A percentile compares a stretch with the other conserved stretches of the same genome.
Conservation (phyloP, 2,888 invertebrate species). For the Rotaria sp. region DNA sequence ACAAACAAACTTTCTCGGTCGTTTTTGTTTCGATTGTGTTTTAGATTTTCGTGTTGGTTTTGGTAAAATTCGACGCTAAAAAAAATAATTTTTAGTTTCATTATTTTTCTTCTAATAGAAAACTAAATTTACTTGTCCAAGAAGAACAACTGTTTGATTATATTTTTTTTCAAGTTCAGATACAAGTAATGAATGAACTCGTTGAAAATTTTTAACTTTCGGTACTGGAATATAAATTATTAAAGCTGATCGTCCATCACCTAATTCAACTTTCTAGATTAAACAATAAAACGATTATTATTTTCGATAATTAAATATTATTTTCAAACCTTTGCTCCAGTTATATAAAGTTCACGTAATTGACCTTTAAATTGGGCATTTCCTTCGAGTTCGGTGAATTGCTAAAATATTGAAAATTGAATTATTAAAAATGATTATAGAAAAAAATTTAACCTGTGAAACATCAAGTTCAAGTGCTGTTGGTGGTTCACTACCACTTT, state of each 20-base stretch:
- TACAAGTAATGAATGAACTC: slow-evolving; percentile 88
- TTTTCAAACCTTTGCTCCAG: slow-evolving; percentile 70
- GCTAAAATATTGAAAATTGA: background rate
- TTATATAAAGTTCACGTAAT: slow-evolving; percentile 82
- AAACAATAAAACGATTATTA: background rate
- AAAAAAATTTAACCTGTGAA: background rate
- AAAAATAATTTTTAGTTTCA: slow-evolving; percentile 18
- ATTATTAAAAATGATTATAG: background rate
- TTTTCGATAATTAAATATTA: background rate
- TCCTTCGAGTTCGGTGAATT: background rate
- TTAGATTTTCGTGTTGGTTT: slow-evolving; percentile 92
- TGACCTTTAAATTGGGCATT: slow-evolving; percentile 69
- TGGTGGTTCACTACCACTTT: slow-evolving; percentile 29
- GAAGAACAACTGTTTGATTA: slow-evolving; percentile 73
- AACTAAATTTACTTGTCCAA: slow-evolving; percentile 62
- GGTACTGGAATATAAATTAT: slow-evolving; percentile 98
- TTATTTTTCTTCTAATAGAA: background rate
- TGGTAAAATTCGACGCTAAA: slow-evolving; percentile 86
- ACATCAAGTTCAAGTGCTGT: slow-evolving; percentile 15
- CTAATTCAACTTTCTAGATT: slow-evolving; percentile 65
- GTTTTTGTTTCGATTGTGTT: slow-evolving; percentile 67
- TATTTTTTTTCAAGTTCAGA: slow-evolving; percentile 98
- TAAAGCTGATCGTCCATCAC: slow-evolving; percentile 82
- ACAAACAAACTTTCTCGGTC: slow-evolving; percentile 62
- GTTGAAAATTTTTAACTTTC: slow-evolving; percentile 91